Evolutionary conservation across 64 coral and sea anemone genomes (phyloP), one percentile per base, ranked within the genome.

Genomic region (Stichodactyla helianthus): DNA sequence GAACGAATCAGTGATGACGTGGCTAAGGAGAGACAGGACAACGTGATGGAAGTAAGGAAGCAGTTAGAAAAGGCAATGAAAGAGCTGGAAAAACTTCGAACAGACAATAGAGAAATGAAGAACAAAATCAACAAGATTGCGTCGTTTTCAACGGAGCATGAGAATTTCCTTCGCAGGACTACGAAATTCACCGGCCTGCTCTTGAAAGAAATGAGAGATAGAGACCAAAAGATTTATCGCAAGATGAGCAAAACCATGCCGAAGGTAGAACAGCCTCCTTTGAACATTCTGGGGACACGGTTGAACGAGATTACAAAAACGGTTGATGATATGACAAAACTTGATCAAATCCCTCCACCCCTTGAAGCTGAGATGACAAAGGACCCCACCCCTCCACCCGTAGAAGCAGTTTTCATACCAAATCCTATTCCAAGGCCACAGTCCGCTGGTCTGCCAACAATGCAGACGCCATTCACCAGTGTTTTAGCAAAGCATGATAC

Each of bases 91-190:
- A 81, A 71, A 35, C 60, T 95, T 57, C 83, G 84, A 91, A 55
- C 54, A 6, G 93, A 95, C 76, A 95, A 92, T 64, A 88, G 77
- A 10, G 86, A 95, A 44, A 89, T 95, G 86, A 95, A 95, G 82
- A 59, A 89, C 44, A 77, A 95, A 77, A 81, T 95, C 26, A 81
- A 50, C 77, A 95, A 91, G 28, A 79, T 95, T 2, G 82, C 89
- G 15, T 59, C 63, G 8, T 83, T 89, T 22, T 50, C 77, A 58
- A 86, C 64, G 51, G 62, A 87, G 11, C 65, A 87, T 82, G 56
- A 87, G 20, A 87, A 81, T 9, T 79, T 92, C 25, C 53, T 92
- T 22, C 26, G 88, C 15, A 95, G 82, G 54, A 95, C 90, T 16
- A 92, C 87, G 18, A n/a, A 86, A 82, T 89, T 92, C 26, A 95